Evolutionary conservation across 92 coral and sea anemone genomes (phyloP), one percentile per base, ranked within the genome.

Genomic region (Nematostella vectensis): DNA sequence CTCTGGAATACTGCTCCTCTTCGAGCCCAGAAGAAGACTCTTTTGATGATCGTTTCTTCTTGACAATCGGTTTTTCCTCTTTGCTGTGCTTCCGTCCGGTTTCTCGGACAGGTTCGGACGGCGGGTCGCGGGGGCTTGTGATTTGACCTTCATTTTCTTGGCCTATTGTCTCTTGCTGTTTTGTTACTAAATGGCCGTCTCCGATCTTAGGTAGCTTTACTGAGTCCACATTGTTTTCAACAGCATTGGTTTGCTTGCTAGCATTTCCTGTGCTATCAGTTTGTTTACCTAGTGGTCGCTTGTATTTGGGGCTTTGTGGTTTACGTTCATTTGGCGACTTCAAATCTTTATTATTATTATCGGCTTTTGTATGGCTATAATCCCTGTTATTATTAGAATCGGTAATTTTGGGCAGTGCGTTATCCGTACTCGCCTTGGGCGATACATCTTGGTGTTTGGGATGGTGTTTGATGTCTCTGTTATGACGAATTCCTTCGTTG

Each of bases 401-500:
- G 20, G 62, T 70, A 33, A 68, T 58, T 47, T 80, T 71, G 24
- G 76, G 76, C 2, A 83, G 56, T 23, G 72, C 47, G 39, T 55
- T 42, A 25, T 48, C 55, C n/a, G 50, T 52, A 12, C 20, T 71
- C 8, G 29, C 36, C 60, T 61, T 65, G 4, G 87, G 61, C 11
- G 56, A 59, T 53, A 56, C 30, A 27, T 25, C 63, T 3, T 40
- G 30, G 18, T 62, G 56, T 11, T 58, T 62, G 11, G 12, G 42
- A 23, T 43, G 59, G 29, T 58, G 61, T 15, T 48, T 11, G 49
- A 64, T 15, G 19, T 68, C 48, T 58, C 15, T 70, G 26, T 81
- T 81, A 65, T 76, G 80, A 17, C 27, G 57, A 88, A 85, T 85
- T 60, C 88, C 88, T 27, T 51, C 67, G 95, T 85, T 85, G 36